Percentiles rank a stretch among this genome's conserved stretches.
These are phyloP conservation scores for Peromyscus nudipes DNA, from an alignment of 2,797 vertebrate genomes.

Conservation along the genomic window DNA sequence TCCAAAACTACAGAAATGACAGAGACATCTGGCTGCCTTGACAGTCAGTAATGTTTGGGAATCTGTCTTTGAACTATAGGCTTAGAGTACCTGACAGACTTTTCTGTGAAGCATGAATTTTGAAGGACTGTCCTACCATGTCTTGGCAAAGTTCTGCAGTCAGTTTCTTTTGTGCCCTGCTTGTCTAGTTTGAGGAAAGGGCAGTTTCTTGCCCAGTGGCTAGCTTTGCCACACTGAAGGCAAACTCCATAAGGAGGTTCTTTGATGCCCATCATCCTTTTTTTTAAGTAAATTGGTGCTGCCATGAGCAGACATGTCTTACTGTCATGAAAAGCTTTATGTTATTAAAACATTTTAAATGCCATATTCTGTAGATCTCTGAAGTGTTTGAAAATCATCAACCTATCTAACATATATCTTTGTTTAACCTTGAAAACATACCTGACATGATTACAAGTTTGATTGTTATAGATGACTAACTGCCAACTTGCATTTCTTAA, in stretches of 20 bases:
- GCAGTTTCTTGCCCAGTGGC: neutral
- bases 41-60: neutral
- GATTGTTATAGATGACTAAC: neutral
- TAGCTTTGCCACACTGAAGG: neutral
- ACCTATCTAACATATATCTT: neutral
- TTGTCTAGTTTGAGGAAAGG: neutral
- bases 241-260: neutral
- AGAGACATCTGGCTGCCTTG: neutral
- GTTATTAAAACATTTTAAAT: neutral
- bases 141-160: neutral
- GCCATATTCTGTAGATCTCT: neutral
- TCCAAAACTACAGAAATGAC: neutral
- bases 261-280: neutral
- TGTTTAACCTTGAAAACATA: neutral
- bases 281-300: neutral
- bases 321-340: neutral
- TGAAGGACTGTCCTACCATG: neutral
- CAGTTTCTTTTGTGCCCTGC: neutral
- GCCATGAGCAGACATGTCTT: neutral
- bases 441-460: neutral
- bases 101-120: neutral
- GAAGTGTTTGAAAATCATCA: neutral
- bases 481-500: neutral
- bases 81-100: neutral
- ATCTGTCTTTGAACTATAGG: neutral